phyloP scores from a whole-genome alignment of 2,797 vertebrate species.

The Muscicapa comitata region DNA sequence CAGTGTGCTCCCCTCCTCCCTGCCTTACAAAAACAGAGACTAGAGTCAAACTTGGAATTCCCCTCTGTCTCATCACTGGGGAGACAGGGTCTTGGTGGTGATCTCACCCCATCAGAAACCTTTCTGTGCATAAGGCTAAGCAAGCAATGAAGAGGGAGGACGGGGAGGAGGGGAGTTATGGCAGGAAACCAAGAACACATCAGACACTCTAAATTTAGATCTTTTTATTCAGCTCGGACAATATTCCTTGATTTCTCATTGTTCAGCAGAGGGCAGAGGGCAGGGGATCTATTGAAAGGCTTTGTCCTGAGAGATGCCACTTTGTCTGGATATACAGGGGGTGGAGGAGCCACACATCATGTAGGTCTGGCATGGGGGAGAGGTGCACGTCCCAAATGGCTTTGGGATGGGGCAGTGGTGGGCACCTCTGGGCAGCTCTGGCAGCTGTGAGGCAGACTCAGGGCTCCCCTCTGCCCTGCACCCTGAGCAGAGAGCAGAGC shows the following conservation, averaged over 20 bases:
- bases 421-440: not conserved
- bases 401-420: not conserved
- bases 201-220: constrained; percentile 80
- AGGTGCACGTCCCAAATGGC: not conserved
- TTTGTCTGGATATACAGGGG: constrained; percentile 64
- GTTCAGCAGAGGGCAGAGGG: constrained; percentile 76
- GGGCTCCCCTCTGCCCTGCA: not conserved
- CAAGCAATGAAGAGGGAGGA: constrained; percentile 24
- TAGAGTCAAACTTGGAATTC: constrained; percentile 68
- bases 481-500: accelerated
- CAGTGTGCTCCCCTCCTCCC: not conserved
- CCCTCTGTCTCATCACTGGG: constrained; percentile 66
- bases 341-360: not conserved
- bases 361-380: not conserved
- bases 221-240: constrained; percentile 75
- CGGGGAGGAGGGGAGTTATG: constrained; percentile 63
- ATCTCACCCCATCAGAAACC: constrained; percentile 69
- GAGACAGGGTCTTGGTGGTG: constrained; percentile 66
- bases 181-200: constrained; percentile 77
- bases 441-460: not conserved
- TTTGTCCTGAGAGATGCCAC: constrained; percentile 73
- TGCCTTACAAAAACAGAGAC: constrained; percentile 33
- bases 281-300: constrained; percentile 71
- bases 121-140: constrained; percentile 48
- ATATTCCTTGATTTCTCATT: constrained; percentile 80